A percentile compares a stretch with the other conserved stretches of the same genome.
Conservation (phyloP, 2,888 invertebrate genomes). For the Timema cristinae region DNA sequence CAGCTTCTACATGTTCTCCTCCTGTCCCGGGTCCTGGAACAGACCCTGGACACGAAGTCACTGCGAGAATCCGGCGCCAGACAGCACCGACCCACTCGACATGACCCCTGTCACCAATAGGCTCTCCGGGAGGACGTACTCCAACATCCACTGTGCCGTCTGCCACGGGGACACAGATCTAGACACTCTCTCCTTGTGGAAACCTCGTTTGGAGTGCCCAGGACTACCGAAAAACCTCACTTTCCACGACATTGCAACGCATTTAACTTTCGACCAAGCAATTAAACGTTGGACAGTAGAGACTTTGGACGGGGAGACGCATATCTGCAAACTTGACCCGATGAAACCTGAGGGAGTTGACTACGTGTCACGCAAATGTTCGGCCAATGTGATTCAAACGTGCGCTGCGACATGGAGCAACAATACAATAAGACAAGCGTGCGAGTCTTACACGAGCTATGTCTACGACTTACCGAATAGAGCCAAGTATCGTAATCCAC, state of each 20-base stretch:
- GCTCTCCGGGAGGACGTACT: constrained; percentile 38
- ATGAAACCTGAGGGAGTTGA: constrained; percentile 40
- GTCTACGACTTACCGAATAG: not conserved
- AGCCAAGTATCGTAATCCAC: constrained; percentile 42
- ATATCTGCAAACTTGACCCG: constrained; percentile 42
- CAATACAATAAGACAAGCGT: not conserved
- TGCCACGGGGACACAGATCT: constrained; percentile 40
- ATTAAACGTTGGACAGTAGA: not conserved
- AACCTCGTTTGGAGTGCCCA: not conserved
- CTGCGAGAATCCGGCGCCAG: constrained; percentile 32
- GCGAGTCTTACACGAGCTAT: not conserved
- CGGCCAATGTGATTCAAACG: constrained; percentile 37
- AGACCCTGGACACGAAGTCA: constrained; percentile 31
- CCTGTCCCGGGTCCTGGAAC: constrained; percentile 43
- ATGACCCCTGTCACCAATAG: constrained; percentile 41
- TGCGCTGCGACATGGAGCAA: constrained; percentile 43
- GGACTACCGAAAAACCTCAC: constrained; percentile 8
- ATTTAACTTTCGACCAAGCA: not conserved
- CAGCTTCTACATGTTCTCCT: constrained; percentile 44
- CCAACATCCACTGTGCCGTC: constrained; percentile 44
- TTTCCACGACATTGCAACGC: not conserved
- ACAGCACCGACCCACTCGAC: constrained; percentile 38
- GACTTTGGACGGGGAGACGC: not conserved
- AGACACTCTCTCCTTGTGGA: not conserved
- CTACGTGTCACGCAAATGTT: constrained; percentile 42